phyloP scores from a whole-genome alignment of 2,888 invertebrate species.

The Standfussiana lucernea region DNA sequence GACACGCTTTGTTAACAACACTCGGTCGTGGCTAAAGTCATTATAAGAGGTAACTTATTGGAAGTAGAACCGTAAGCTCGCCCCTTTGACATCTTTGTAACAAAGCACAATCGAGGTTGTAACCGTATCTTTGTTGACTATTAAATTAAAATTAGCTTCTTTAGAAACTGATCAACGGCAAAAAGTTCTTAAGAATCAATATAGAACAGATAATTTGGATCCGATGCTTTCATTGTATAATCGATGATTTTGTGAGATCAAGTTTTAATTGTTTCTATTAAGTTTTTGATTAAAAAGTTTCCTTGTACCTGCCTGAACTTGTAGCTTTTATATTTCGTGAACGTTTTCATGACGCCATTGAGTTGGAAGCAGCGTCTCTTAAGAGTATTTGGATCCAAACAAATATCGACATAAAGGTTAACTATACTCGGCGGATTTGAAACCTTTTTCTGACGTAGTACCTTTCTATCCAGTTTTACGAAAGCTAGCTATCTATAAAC shows the following conservation, averaged over 20 bases:
- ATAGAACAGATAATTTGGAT: conserved; percentile 22
- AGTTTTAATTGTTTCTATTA: conserved; percentile 35
- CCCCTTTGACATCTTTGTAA: conserved; percentile 36
- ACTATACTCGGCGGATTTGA: conserved; percentile 31
- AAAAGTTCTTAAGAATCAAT: conserved; percentile 31
- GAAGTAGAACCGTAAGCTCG: conserved; percentile 30
- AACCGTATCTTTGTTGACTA: conserved; percentile 41
- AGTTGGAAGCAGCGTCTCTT: conserved; percentile 2
- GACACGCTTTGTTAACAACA: conserved; percentile 9
- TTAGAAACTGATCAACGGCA: conserved; percentile 15
- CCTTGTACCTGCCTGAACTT: not conserved
- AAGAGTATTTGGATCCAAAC: conserved; percentile 18
- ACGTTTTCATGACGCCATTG: not conserved
- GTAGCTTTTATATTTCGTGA: conserved; percentile 16
- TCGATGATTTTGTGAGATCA: conserved; percentile 3
- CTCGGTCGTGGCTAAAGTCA: conserved; percentile 5
- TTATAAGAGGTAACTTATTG: conserved; percentile 24
- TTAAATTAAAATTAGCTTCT: conserved; percentile 35
- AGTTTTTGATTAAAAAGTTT: conserved; percentile 5
- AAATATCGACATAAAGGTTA: conserved; percentile 42
- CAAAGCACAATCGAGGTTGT: conserved; percentile 26
- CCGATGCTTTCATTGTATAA: conserved; percentile 2
- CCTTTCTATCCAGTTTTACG: conserved; percentile 13
- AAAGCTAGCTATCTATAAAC: conserved; percentile 41
- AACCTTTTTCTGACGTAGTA: conserved; percentile 34